These are phyloP conservation scores for Peucedramus taeniatus DNA, from an alignment of 2,113 vertebrate genomes.

Conservation along the genomic window DNA sequence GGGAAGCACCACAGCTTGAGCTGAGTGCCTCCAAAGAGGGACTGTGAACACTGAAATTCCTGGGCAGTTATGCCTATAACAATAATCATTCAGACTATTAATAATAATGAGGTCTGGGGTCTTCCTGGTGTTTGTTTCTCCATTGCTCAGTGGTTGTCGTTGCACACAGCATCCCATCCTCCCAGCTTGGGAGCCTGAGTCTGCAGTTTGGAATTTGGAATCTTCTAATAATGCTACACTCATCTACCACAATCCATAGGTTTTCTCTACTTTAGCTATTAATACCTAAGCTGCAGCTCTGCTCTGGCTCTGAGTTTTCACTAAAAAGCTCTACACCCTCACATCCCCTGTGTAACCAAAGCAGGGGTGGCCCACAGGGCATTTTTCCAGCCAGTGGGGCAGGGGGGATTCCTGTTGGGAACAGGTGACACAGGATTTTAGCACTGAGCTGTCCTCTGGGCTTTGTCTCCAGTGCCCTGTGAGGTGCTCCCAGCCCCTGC, in stretches of 20 bases:
- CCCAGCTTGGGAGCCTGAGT: too few species aligned
- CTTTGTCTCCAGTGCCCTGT: neutral
- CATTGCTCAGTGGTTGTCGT: rapidly evolving
- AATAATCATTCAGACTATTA: neutral
- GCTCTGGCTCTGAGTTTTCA: neutral
- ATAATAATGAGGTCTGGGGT: neutral
- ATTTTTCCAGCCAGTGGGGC: rapidly evolving
- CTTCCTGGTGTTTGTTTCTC: neutral
- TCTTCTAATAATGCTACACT: neutral
- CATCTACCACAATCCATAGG: neutral
- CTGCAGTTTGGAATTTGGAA: neutral
- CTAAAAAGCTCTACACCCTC: neutral
- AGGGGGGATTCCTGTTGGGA: neutral
- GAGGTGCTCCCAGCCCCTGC: neutral
- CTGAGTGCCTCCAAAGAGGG: neutral
- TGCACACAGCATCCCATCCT: neutral
- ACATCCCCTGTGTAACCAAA: rapidly evolving
- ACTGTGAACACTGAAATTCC: neutral
- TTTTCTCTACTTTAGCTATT: neutral
- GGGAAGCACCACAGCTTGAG: neutral
- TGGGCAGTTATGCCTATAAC: neutral
- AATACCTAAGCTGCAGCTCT: neutral
- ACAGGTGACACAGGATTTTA: rapidly evolving
- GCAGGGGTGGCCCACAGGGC: neutral
- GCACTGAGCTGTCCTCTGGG: neutral